Percentiles rank a stretch among this genome's conserved stretches.
Evolutionary conservation across 2,113 vertebrate species (phyloP).

Genomic region (Ameiurus melas): DNA sequence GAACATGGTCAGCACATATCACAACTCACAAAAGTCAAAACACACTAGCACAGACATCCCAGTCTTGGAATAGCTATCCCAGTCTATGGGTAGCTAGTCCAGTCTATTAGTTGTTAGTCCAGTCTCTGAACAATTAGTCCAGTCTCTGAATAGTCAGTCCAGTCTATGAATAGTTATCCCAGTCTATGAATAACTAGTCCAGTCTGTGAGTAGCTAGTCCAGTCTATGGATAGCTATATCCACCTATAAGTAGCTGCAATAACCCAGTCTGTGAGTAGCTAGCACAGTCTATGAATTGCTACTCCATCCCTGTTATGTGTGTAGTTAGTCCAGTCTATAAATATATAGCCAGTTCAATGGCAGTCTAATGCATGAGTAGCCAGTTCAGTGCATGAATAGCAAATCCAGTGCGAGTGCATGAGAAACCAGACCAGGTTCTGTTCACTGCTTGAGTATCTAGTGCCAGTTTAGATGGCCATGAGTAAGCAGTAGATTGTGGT

Average conservation of each 20-base stretch:
- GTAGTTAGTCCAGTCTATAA: neutral
- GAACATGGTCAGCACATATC: constrained; percentile 76
- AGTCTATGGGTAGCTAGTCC: neutral
- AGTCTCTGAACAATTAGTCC: neutral
- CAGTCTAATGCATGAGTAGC: neutral
- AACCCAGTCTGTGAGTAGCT: neutral
- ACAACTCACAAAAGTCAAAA: constrained; percentile 9
- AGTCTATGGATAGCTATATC: neutral
- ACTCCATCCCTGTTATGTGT: too few relatives aligned
- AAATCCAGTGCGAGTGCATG: neutral
- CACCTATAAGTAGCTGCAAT: too few relatives aligned
- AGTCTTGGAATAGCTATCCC: neutral
- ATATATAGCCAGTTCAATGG: neutral
- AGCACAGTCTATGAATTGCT: neutral
- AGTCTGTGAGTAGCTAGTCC: neutral
- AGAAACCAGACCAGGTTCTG: neutral
- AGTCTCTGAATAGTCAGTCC: neutral
- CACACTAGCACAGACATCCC: neutral
- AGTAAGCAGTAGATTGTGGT: neutral
- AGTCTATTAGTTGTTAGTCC: neutral
- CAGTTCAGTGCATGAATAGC: neutral
- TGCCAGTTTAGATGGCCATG: neutral
- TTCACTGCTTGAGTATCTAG: neutral
- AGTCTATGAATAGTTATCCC: neutral
- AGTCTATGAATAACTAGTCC: neutral